phyloP scores from a whole-genome alignment of 2,888 invertebrate genomes.

The Tetragonula carbonaria region DNA sequence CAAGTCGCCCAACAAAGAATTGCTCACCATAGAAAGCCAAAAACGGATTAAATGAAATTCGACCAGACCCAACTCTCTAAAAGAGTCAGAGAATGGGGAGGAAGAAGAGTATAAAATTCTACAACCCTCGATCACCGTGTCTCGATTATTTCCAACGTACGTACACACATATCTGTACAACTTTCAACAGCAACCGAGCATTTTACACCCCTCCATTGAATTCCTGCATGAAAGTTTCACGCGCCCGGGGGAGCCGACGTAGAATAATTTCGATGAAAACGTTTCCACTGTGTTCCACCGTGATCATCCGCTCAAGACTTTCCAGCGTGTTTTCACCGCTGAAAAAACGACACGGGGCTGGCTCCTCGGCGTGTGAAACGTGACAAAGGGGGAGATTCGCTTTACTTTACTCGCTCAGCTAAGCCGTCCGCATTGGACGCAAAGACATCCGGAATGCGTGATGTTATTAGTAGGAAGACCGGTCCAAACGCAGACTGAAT shows the following conservation, averaged over 20 bases:
- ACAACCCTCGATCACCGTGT: not conserved
- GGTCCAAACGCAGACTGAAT: slow-evolving; percentile 69
- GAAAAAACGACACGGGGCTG: too few relatives aligned
- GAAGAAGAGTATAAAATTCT: not conserved
- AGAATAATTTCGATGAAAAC: too few relatives aligned
- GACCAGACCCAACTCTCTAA: too few relatives aligned
- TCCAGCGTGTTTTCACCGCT: not conserved
- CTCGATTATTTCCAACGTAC: not conserved
- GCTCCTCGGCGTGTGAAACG: slow-evolving; percentile 3
- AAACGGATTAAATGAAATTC: not conserved
- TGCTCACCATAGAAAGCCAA: too few relatives aligned
- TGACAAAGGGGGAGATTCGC: slow-evolving; percentile 22
- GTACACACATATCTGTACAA: not conserved
- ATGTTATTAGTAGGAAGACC: slow-evolving; percentile 76
- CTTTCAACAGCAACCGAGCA: not conserved
- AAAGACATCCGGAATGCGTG: slow-evolving; percentile 68
- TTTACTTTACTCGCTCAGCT: slow-evolving; percentile 4
- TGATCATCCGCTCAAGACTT: slow-evolving; percentile 10
- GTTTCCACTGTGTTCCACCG: slow-evolving; percentile 9
- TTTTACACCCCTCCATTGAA: not conserved
- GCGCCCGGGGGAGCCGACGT: not conserved
- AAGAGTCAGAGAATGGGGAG: not conserved
- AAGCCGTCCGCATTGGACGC: slow-evolving; percentile 39
- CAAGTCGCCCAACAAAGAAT: too few relatives aligned
- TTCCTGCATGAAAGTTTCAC: not conserved